Base-by-base conservation (phyloP, 1,140 invertebrate species). In the Maconellicoccus hirsutus region DNA sequence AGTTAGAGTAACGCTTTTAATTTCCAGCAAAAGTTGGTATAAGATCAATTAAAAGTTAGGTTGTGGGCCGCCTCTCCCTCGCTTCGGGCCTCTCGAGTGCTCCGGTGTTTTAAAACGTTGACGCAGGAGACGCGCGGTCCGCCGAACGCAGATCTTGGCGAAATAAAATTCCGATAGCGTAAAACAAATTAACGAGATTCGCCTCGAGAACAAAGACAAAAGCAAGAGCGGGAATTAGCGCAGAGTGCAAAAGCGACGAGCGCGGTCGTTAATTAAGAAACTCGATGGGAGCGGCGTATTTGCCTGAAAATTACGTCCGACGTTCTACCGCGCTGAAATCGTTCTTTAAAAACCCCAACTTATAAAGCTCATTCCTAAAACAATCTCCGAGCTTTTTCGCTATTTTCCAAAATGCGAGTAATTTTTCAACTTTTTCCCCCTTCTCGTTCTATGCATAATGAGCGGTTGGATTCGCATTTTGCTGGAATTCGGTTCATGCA, bases 101-200 rank as follows among this genome's bases (percentile, higher is more conserved):
- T 10, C 25, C 7, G 8, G 61, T 23, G 25, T 23, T 23, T 8
- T 16, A 10, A 26, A 26, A n/a, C n/a, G n/a, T n/a, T n/a, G n/a
- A n/a, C n/a, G 25, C 8, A 66, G 3, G 4, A 10, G 16, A 26
- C 22, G 19, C 3, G 61, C 61, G 61, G 25, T 8, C 10, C 4
- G 52, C 4, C 4, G 61, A 66, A 22, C 22, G 21, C 6, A 66
- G 21, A 10, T 26, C 19, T 25, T 25, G 61, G 22, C 25, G 61
- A 66, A 66, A 66, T 66, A 66, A 66, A 66, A 66, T 66, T 66
- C 61, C 61, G 21, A 66, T 66, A 66, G 25, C 61, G 61, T 66
- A 66, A 66, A 66, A 66, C 61, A 66, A 66, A 66, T 66, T 66
- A 66, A 66, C 61, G 61, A 66, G 61, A 66, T 66, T 66, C 61